phyloP scores from a whole-genome alignment of 64 coral and sea anemone species.

The Acropora tenuis region DNA sequence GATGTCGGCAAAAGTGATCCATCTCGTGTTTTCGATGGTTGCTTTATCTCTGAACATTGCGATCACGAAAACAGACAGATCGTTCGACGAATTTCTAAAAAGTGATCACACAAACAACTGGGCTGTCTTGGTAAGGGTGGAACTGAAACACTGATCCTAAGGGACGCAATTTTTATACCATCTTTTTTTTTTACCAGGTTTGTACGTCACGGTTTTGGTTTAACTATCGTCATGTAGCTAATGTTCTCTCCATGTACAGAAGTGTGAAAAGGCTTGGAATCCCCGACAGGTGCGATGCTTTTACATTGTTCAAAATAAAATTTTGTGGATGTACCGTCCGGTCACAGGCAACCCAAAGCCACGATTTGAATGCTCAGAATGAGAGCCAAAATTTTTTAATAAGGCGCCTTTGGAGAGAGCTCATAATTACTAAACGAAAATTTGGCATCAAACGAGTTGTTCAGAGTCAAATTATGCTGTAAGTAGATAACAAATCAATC shows the following conservation, averaged over 20 bases:
- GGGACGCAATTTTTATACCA: background rate
- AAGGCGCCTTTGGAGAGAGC: too few species aligned
- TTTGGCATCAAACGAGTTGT: too few species aligned
- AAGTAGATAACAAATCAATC: too few species aligned
- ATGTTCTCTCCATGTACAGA: slow-evolving; percentile 92
- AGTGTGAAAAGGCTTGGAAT: slow-evolving; percentile 98
- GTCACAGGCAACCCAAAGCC: too few species aligned
- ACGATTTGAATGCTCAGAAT: too few species aligned
- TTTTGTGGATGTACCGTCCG: too few species aligned
- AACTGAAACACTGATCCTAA: background rate
- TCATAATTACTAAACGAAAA: too few species aligned
- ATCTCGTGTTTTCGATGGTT: slow-evolving; percentile 1
- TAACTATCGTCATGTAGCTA: slow-evolving; percentile 98
- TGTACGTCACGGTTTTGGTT: slow-evolving; percentile 99
- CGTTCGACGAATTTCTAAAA: slow-evolving; percentile 68
- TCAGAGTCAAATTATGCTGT: too few species aligned
- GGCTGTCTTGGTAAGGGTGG: slow-evolving; percentile 85
- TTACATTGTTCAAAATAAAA: too few species aligned
- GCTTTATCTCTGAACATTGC: slow-evolving; percentile 2
- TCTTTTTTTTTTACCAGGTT: slow-evolving; percentile 66
- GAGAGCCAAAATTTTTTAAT: too few species aligned
- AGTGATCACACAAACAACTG: slow-evolving; percentile 97
- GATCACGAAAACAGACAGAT: slow-evolving; percentile 9
- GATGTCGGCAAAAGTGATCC: slow-evolving; percentile 69
- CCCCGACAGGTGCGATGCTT: slow-evolving; percentile 79